Evolutionary conservation across 2,797 vertebrate genomes (phyloP), one percentile per base, ranked within the genome.

Genomic region (Craterocephalus amniculus): DNA sequence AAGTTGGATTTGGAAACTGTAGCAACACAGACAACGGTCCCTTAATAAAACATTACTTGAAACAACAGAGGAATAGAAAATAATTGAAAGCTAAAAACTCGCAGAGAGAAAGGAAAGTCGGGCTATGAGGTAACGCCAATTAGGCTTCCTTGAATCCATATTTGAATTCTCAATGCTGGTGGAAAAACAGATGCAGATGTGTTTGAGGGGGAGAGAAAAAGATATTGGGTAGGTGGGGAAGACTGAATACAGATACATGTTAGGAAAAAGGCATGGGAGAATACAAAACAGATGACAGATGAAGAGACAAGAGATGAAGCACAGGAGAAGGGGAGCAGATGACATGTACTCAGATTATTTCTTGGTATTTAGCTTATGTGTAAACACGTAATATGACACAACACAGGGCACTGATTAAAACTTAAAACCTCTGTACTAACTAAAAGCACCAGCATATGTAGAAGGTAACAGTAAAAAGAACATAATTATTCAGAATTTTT

Each of bases 41-140:
- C 55, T 62, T 74, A 74, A 79, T 72, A 71, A 85, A 88, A 73
- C 63, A 64, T 75, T 58, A 27, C 29, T 72, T 67, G 64, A 76
- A 74, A 82, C 65, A 78, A 81, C 67, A 32, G 70, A 45, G 63
- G 62, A 70, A 74, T 51, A 24, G 24, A 51, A 78, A 87, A 81
- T 82, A 76, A 82, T 73, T 75, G 74, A 83, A 88, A 81, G 75
- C 64, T 58, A 45, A 66, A 58, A 74, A 62, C 38, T 63, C 26
- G 0, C 32, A 24, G 36, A 70, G 70, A 74, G 56, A 45, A 34
- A 60, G 4, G 4, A 3, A n/a, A 65, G 43, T 43, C 57, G 65
- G 13, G 54, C 24, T 62, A 61, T n/a, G n/a, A 79, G 76, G 74
- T 80, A 70, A 69, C 24, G 60, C 57, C 79, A 91, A 76, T 84